A percentile compares a stretch with the other conserved stretches of the same genome.
Conservation (phyloP, 2,888 invertebrate species). For the Rhopalosiphum nymphaeae region DNA sequence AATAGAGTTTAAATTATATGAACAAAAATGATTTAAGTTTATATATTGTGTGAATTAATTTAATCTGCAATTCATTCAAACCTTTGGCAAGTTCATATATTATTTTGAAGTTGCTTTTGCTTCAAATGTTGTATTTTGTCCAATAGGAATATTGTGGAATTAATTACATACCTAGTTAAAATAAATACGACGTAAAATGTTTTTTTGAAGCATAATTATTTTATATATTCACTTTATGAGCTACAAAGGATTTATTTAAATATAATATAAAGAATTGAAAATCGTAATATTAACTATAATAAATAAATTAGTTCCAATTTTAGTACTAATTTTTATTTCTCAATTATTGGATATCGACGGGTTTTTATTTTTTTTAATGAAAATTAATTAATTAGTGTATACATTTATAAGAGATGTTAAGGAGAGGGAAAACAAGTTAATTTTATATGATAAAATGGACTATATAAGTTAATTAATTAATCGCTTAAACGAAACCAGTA, state of each 20-base stretch:
- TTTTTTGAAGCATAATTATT: not conserved
- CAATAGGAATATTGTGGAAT: no score
- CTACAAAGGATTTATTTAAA: not conserved
- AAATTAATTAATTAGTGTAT: not conserved
- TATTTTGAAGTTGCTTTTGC: not conserved
- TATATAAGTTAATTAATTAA: not conserved
- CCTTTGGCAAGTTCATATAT: not conserved
- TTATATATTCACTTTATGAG: not conserved
- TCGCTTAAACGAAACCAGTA: not conserved
- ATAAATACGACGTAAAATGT: not conserved
- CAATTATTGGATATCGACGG: not conserved
- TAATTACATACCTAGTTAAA: not conserved
- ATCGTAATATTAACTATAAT: not conserved
- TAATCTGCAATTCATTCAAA: not conserved
- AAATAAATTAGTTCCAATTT: not conserved
- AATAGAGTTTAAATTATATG: not conserved
- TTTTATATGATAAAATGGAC: not conserved
- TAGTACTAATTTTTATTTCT: not conserved
- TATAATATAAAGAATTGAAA: not conserved
- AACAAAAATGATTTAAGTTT: not conserved
- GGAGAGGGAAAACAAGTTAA: not conserved
- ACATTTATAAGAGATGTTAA: not conserved
- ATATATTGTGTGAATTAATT: not conserved
- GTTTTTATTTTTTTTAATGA: not conserved
- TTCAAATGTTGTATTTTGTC: not conserved